Conservation (phyloP, 1,140 invertebrate species). For the Platorchestia sp. region DNA sequence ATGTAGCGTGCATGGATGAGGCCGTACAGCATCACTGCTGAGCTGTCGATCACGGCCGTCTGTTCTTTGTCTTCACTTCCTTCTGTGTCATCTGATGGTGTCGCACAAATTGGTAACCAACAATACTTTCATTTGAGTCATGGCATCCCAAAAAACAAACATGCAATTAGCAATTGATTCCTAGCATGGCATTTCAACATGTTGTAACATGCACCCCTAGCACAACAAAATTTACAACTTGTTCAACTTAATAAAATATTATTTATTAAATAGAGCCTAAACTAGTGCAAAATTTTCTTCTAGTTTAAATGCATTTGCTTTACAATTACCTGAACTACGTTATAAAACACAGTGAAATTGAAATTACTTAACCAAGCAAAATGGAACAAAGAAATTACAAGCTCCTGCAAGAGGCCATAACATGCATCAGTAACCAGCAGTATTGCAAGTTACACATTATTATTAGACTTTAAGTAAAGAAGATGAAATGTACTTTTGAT, state of each 20-base stretch:
- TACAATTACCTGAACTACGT: neutral
- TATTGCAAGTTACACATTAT: no score
- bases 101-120: neutral
- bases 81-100: conserved; percentile 73
- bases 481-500: neutral
- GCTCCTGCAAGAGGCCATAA: no score
- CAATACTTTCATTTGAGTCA: no score
- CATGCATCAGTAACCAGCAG: no score
- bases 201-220: no score
- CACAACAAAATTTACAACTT: no score
- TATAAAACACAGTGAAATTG: neutral
- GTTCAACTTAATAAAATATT: neutral
- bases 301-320: neutral
- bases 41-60: conserved; percentile 98
- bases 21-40: conserved; percentile 99
- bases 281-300: neutral
- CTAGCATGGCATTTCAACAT: no score
- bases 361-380: neutral
- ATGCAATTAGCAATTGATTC: no score
- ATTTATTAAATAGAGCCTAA: neutral
- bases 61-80: conserved; percentile 96
- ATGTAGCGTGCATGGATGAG: conserved; percentile 99
- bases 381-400: no score
- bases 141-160: no score
- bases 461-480: no score